Evolutionary conservation across 37 sponge, comb jelly and placozoan species (phyloP).

Genomic region (Cliona cf. orientalis): DNA sequence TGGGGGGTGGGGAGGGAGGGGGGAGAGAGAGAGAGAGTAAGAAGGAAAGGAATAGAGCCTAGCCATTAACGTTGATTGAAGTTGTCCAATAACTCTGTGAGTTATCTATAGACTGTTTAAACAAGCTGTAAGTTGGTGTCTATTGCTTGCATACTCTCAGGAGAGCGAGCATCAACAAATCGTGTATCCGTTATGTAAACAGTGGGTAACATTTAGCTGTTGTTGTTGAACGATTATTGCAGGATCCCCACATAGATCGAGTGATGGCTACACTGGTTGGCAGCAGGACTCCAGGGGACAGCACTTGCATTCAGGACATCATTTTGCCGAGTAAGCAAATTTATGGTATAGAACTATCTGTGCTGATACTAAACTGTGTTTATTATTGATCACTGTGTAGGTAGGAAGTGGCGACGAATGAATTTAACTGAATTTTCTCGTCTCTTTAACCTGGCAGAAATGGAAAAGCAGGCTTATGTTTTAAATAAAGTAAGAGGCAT

Average conservation of each 20-base stretch:
- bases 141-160: no score
- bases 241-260: constrained; percentile 36
- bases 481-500: constrained; percentile 4
- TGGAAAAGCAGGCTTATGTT: constrained; percentile 34
- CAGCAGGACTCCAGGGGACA: constrained; percentile 22
- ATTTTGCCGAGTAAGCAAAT: constrained; percentile 26
- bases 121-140: no score
- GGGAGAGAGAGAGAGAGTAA: constrained; percentile 6
- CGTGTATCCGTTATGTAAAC: no score
- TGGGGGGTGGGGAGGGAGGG: not conserved
- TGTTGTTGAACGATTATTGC: not conserved
- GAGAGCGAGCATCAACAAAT: no score
- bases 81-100: not conserved
- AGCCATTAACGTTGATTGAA: no score
- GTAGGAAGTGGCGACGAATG: constrained; percentile 21
- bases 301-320: constrained; percentile 11
- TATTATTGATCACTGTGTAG: not conserved
- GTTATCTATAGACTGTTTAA: not conserved
- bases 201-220: no score
- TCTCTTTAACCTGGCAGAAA: not conserved
- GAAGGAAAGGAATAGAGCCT: no score
- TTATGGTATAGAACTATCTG: not conserved
- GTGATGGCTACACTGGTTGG: constrained; percentile 41
- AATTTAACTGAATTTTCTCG: constrained; percentile 9
- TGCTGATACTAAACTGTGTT: not conserved